Evolutionary conservation across 1,140 invertebrate genomes (phyloP), one percentile per base, ranked within the genome.

Genomic region (Dreissena polymorpha): DNA sequence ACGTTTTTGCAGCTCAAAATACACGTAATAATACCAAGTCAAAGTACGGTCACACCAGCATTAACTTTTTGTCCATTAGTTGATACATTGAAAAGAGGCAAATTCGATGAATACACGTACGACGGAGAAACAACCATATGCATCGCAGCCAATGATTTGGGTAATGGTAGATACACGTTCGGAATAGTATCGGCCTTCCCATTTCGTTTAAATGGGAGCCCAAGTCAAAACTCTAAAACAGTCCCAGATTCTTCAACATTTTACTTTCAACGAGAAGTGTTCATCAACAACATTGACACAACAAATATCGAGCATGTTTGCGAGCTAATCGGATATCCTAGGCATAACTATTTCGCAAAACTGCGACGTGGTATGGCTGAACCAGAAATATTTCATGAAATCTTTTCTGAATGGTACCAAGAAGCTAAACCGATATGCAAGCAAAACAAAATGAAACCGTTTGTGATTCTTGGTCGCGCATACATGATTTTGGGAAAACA

Each of bases 261-360:
- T 27, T 14, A 29, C 39, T 39, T 39, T 39, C 39, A 39, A 39
- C 39, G 39, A 39, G 39, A 39, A 39, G 50, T 71, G 18, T 71
- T 71, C 69, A 18, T 51, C 7, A 18, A 71, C 7, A 71, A 71
- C 14, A 71, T 51, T 13, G 27, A 18, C 25, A 49, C 69, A 8
- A 51, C 18, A n/a, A 18, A 18, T 8, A 23, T 23, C 16, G 25
- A 23, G 25, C 6, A 3, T 12, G 25, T 71, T 14, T 71, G 39
- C 14, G 69, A 71, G n/a, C 13, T 18, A n/a, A 71, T 71, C 12
- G 69, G 69, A 10, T 71, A 71, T 50, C 39, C 69, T 21, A 71
- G 53, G 53, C 13, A 8, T 0, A 71, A 71, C 10, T 71, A 71
- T 23, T n/a, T 71, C 18, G 69, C 21, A 12, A 71, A 71, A 51